These are phyloP conservation scores for Drosophila equinoxialis DNA, from an alignment of 1,140 invertebrate genomes.

Conservation along the genomic window DNA sequence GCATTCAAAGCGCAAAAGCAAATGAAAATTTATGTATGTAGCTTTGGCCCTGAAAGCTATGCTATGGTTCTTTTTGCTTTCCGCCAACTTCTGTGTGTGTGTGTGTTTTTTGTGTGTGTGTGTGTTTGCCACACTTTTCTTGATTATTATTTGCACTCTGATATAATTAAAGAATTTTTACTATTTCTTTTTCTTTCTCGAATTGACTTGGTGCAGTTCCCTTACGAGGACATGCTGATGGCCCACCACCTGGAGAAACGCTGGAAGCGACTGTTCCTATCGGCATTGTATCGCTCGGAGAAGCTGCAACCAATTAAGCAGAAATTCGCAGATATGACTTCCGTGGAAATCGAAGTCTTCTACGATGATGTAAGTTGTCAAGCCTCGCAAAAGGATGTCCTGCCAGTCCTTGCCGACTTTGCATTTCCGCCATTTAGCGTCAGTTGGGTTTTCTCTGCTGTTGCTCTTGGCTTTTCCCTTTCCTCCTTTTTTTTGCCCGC, in stretches of 20 bases:
- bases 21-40: constrained; percentile 75
- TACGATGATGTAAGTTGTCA: constrained; percentile 83
- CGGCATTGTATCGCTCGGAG: constrained; percentile 87
- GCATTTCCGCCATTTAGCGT: constrained; percentile 70
- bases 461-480: neutral
- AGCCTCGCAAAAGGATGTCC: constrained; percentile 21
- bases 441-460: neutral
- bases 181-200: constrained; percentile 58
- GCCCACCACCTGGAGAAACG: constrained; percentile 86
- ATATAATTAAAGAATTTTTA: constrained; percentile 71
- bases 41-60: constrained; percentile 61
- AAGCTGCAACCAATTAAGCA: constrained; percentile 89
- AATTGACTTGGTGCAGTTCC: constrained; percentile 54
- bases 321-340: constrained; percentile 90
- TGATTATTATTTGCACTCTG: constrained; percentile 81
- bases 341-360: constrained; percentile 89
- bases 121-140: constrained; percentile 60
- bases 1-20: constrained; percentile 47
- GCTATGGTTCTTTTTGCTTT: constrained; percentile 42
- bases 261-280: constrained; percentile 88
- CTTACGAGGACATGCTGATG: constrained; percentile 83
- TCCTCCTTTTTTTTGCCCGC: constrained; percentile 26
- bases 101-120: constrained; percentile 31
- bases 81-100: constrained; percentile 26
- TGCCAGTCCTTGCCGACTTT: constrained; percentile 34